Base-by-base conservation (phyloP, 2,113 vertebrate species). In the Podarcis muralis region DNA sequence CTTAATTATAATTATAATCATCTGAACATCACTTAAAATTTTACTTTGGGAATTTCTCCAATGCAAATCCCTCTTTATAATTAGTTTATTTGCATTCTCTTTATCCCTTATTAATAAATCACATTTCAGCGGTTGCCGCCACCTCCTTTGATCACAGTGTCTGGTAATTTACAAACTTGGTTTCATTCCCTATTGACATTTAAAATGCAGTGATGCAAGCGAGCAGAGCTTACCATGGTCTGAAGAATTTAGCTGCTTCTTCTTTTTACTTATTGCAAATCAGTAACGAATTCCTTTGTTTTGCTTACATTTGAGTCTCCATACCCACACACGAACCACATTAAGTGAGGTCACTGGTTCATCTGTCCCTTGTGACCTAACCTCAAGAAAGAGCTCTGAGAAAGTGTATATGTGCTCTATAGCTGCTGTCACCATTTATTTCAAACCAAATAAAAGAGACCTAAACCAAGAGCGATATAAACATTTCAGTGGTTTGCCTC, bases 71-170 rank as follows among this genome's bases (percentile, higher is more conserved):
- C 37, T 0, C 30, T 92, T 90, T 81, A 79, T 96, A 96, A 96
- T 96, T 91, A 96, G 92, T 90, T 91, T 94, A 94, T 96, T 93
- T 94, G 92, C 93, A 95, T 97, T 95, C 95, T 93, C 93, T 96
- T 96, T 97, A 96, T 95, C 91, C 85, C 86, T 93, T 91, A 96
- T 96, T 97, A 97, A 97, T 97, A 96, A 97, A 92, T 92, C 85
- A 96, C 93, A 89, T 89, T 87, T 92, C 12, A 66, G 72, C 32
- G 6, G 37, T 91, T 93, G 87, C 92, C 91, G 89, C 84, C 0
- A 1, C 25, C 37, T 68, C 3, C 92, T 97, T 97, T 96, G 95
- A 96, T 97, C 3, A 27, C 3, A 1, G 32, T 37, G 62, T 25
- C 91, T 93, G 86, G 79, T 82, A 91, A 57, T 84, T 94, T 91